Conservation (phyloP, 92 coral and sea anemone genomes). For the Palythoa caribaeorum region DNA sequence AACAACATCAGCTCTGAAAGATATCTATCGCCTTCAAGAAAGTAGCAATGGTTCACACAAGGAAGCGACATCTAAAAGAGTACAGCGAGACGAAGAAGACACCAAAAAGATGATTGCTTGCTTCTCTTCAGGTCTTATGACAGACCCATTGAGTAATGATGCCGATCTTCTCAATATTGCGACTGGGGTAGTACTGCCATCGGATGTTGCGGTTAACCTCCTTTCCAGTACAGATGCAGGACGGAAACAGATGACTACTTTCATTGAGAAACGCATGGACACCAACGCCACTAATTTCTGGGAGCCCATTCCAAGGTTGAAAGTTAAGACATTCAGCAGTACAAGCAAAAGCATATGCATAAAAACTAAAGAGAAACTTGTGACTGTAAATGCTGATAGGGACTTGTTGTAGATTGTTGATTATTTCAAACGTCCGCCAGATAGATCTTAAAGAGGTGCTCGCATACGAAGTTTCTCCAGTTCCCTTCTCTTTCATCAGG, state of each 20-base stretch:
- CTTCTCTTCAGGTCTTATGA: too few species aligned
- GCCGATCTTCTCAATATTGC: too few species aligned
- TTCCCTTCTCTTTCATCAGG: constrained; percentile 44
- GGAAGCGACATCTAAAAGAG: too few species aligned
- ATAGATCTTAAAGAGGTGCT: constrained; percentile 36
- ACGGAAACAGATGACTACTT: constrained; percentile 25
- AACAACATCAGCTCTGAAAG: too few species aligned
- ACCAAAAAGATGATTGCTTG: too few species aligned
- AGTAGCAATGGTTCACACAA: too few species aligned
- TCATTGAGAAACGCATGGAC: constrained; percentile 39
- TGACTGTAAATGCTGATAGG: constrained; percentile 30
- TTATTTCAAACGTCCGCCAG: constrained; percentile 42
- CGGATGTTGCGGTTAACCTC: too few species aligned
- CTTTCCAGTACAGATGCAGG: constrained; percentile 20
- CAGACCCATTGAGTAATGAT: too few species aligned
- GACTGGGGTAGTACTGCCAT: too few species aligned
- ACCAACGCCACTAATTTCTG: constrained; percentile 42
- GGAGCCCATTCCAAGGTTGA: constrained; percentile 12
- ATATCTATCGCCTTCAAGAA: too few species aligned
- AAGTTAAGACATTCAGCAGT: constrained; percentile 17
- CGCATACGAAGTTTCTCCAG: constrained; percentile 18
- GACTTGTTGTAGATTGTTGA: constrained; percentile 37
- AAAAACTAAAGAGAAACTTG: constrained; percentile 21
- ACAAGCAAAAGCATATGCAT: constrained; percentile 18
- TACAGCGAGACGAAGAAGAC: too few species aligned